Conservation (phyloP, 2,888 invertebrate genomes). For the Ptilodon capucinus region DNA sequence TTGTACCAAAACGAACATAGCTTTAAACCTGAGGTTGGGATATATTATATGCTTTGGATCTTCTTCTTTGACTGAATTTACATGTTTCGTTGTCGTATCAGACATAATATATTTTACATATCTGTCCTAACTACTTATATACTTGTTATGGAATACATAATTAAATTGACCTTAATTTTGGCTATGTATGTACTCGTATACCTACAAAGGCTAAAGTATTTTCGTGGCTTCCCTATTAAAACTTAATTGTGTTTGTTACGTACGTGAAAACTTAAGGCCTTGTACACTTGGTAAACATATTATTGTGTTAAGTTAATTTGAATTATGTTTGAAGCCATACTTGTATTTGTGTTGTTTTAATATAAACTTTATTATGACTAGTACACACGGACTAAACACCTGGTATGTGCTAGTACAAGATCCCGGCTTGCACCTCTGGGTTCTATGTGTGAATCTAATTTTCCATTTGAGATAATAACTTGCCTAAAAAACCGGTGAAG, state of each 20-base stretch:
- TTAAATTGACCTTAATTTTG: background rate
- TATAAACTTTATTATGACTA: background rate
- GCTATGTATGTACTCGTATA: too few species aligned
- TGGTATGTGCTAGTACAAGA: too few species aligned
- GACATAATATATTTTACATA: too few species aligned
- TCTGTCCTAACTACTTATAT: background rate
- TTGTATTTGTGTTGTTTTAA: too few species aligned
- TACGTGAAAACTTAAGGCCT: background rate
- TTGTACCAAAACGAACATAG: background rate
- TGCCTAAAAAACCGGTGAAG: too few species aligned
- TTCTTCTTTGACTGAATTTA: too few species aligned
- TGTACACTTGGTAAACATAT: conserved; percentile 9
- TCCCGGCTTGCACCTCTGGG: too few species aligned
- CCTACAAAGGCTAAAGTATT: background rate
- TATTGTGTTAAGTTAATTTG: background rate
- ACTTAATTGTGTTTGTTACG: background rate
- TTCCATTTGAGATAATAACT: too few species aligned
- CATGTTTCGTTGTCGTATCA: background rate
- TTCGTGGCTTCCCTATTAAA: background rate
- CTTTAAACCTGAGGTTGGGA: background rate
- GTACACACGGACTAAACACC: too few species aligned
- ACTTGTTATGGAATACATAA: background rate
- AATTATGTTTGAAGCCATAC: background rate
- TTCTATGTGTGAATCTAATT: too few species aligned
- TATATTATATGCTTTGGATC: too few species aligned